Evolutionary conservation across 2,113 vertebrate genomes (phyloP).

Genomic region (Triplophysa tibetana): DNA sequence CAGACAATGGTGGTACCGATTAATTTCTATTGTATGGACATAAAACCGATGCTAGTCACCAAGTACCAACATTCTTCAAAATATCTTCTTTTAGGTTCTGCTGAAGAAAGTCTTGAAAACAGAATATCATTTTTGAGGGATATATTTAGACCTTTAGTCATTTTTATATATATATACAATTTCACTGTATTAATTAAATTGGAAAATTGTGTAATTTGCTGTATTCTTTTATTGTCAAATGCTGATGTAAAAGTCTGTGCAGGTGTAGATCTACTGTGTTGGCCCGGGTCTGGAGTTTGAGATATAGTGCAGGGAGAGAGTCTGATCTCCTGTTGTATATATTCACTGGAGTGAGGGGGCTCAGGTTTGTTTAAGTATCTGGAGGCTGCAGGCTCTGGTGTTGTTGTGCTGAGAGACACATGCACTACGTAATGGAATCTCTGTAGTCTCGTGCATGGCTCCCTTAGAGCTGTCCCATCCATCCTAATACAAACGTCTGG

Average conservation of each 20-base stretch:
- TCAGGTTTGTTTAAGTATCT: slow-evolving; percentile 57
- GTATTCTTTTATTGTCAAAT: neutral
- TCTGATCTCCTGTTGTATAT: slow-evolving; percentile 33
- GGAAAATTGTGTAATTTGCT: neutral
- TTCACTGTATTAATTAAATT: too few relatives aligned
- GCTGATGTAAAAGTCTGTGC: neutral
- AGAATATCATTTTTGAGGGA: too few relatives aligned
- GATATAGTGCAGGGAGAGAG: slow-evolving; percentile 28
- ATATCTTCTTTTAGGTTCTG: too few relatives aligned
- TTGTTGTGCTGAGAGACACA: slow-evolving; percentile 64
- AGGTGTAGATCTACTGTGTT: slow-evolving; percentile 1
- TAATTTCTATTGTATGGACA: too few relatives aligned
- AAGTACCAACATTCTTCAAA: too few relatives aligned
- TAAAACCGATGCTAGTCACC: too few relatives aligned
- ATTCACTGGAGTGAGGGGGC: slow-evolving; percentile 35
- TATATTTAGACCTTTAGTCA: too few relatives aligned
- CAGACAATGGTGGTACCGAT: too few relatives aligned
- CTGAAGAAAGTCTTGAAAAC: too few relatives aligned
- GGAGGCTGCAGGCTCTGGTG: slow-evolving; percentile 55
- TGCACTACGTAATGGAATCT: slow-evolving; percentile 77
- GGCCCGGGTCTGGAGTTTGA: slow-evolving; percentile 16
- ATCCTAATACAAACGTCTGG: slow-evolving; percentile 56
- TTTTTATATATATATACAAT: too few relatives aligned
- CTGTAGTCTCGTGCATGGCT: slow-evolving; percentile 72
- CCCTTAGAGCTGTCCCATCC: slow-evolving; percentile 51